Evolutionary conservation across 2,888 invertebrate species (phyloP).

Genomic region (Malthinus flaveolus): DNA sequence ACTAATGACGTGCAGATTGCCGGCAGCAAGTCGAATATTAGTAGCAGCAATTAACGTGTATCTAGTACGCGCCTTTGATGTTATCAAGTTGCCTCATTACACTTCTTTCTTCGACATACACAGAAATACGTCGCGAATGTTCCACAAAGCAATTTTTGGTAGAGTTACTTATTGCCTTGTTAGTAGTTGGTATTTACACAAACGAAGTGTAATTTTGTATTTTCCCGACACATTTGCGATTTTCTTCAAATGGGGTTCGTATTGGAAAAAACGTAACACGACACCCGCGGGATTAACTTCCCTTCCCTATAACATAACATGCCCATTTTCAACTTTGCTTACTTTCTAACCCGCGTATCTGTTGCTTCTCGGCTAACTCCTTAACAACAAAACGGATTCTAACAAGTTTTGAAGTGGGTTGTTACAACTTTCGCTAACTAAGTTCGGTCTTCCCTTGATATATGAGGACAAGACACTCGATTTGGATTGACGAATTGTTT

Average conservation of each 20-base stretch:
- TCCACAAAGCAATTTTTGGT: background rate
- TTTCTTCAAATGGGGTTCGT: background rate
- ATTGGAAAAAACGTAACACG: conserved; percentile 16
- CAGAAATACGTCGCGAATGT: background rate
- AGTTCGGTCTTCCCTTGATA: conserved; percentile 11
- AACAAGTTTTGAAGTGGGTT: conserved; percentile 20
- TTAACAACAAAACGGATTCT: conserved; percentile 17
- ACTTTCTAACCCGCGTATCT: conserved; percentile 16
- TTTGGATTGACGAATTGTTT: conserved; percentile 6
- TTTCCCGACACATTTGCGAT: background rate
- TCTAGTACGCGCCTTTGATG: conserved; percentile 39
- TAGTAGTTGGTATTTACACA: background rate
- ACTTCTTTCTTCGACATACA: conserved; percentile 18
- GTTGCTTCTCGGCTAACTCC: conserved; percentile 13
- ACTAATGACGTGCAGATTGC: conserved; percentile 48
- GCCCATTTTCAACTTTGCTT: conserved; percentile 19
- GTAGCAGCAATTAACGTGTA: conserved; percentile 45
- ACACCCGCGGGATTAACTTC: conserved; percentile 18
- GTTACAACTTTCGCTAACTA: conserved; percentile 20
- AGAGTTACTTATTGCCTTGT: background rate
- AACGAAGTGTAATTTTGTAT: no score
- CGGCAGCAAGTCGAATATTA: conserved; percentile 44
- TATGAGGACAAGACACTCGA: conserved; percentile 14
- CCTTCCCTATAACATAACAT: conserved; percentile 16
- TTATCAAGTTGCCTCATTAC: conserved; percentile 22